Evolutionary conservation across 2,113 vertebrate species (phyloP).

Genomic region (Vombatus ursinus): DNA sequence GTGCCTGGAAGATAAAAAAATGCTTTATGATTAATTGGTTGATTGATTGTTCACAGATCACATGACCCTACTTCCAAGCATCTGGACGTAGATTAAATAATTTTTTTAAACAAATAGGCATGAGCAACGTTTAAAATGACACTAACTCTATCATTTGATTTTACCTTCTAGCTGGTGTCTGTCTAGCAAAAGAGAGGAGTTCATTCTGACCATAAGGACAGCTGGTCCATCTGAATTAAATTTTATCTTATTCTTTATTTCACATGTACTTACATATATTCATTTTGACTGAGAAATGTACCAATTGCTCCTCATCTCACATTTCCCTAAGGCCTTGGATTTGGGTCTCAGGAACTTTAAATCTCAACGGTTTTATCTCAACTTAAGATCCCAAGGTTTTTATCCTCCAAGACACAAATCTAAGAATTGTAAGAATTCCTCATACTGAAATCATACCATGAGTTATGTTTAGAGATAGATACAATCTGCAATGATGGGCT

Average conservation of each 20-base stretch:
- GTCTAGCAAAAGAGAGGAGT: background rate
- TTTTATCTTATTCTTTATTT: background rate
- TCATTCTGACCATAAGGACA: background rate
- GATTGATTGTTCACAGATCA: no score
- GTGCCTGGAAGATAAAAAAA: background rate
- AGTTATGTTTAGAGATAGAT: background rate
- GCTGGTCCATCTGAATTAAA: background rate
- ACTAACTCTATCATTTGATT: background rate
- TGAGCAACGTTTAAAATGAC: background rate
- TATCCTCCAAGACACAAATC: background rate
- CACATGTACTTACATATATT: background rate
- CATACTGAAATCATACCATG: background rate
- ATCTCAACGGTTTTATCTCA: no score
- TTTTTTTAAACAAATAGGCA: background rate
- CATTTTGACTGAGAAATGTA: background rate
- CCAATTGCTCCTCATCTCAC: background rate
- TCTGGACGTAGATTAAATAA: background rate
- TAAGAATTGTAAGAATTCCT: background rate
- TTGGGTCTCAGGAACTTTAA: background rate
- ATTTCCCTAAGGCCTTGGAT: background rate
- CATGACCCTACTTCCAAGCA: no score
- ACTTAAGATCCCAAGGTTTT: background rate
- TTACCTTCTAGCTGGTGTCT: background rate
- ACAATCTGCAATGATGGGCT: background rate
- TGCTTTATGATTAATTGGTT: background rate